Conservation (phyloP, 2,888 invertebrate genomes). For the Drosophila robusta region DNA sequence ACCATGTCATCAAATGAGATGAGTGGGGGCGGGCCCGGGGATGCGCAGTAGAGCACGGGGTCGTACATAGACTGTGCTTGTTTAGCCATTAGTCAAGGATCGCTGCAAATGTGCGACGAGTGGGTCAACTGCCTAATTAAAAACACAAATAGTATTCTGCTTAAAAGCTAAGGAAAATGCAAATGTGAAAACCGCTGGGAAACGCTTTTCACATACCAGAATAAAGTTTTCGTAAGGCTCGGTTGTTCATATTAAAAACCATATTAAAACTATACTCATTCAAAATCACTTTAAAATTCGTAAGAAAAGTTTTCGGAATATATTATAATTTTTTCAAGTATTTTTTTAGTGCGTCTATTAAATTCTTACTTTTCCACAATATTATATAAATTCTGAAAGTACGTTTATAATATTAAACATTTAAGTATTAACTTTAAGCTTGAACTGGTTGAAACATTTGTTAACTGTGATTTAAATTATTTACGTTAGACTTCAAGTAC, state of each 20-base stretch:
- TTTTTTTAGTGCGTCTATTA: too few relatives aligned
- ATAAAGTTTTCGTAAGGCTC: too few relatives aligned
- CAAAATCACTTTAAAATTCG: not conserved
- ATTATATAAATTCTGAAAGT: too few relatives aligned
- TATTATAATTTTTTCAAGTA: too few relatives aligned
- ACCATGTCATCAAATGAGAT: constrained; percentile 55
- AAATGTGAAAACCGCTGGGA: not conserved
- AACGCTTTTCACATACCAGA: not conserved
- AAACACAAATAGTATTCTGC: constrained; percentile 50
- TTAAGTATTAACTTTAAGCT: too few relatives aligned
- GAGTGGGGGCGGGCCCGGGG: not conserved
- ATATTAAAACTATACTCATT: not conserved
- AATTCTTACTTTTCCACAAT: too few relatives aligned
- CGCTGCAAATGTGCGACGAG: constrained; percentile 39
- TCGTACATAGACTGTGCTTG: constrained; percentile 39
- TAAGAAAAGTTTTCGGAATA: not conserved
- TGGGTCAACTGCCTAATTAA: constrained; percentile 78
- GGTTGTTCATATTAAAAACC: not conserved
- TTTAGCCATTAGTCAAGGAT: constrained; percentile 68
- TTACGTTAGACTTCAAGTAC: too few relatives aligned
- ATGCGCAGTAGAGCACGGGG: not conserved
- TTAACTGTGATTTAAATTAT: too few relatives aligned
- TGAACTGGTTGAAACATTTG: too few relatives aligned
- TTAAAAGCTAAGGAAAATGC: constrained; percentile 13
- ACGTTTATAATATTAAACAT: too few relatives aligned